Base-by-base conservation (phyloP, 2,888 invertebrate species). In the Scelioninae gen. 1 region DNA sequence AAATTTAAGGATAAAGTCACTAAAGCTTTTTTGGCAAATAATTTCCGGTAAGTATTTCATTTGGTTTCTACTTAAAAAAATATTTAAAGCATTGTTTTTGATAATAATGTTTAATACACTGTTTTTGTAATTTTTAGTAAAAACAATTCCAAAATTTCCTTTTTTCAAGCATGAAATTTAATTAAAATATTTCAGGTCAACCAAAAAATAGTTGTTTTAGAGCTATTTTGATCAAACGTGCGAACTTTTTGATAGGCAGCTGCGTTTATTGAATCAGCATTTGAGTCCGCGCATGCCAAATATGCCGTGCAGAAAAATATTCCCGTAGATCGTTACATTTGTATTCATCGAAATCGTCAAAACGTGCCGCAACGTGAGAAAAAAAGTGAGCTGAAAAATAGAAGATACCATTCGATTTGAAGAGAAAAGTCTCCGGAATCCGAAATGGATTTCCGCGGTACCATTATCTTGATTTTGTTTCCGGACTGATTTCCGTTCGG, bases 391-490 rank as follows among this genome's bases (percentile, higher is more conserved):
- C 53, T 51, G 62, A 66, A 78, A 23, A 82, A 82, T 77, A 63
- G 72, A 74, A 68, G 74, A 77, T 53, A 55, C 32, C 60, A 29
- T 66, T 71, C 68, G 62, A 68, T 77, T 62, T 49, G 82, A 60
- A 66, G 72, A 58, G 82, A 78, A 77, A 74, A 78, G 82, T 74
- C 77, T 58, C 31, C 45, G 63, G 74, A 77, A 78, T 82, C 58
- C 78, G 58, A 68, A 82, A 72, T 77, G 72, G 77, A 77, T 77
- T 77, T 51, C 40, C 72, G 74, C 53, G 68, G 74, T 77, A 29
- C 68, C 69, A 78, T 82, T 82, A 77, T 74, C 77, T 77, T 78
- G 77, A 82, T 82, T 82, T 74, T 71, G 82, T 78, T 78, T 82
- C 77, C 78, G 78, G 53, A 11, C 72, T 63, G 62, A 74, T 74